Percentiles rank a stretch among this genome's conserved stretches.
These are phyloP conservation scores for Dendrocopos noguchii DNA, from an alignment of 2,113 vertebrate genomes.

Conservation along the genomic window DNA sequence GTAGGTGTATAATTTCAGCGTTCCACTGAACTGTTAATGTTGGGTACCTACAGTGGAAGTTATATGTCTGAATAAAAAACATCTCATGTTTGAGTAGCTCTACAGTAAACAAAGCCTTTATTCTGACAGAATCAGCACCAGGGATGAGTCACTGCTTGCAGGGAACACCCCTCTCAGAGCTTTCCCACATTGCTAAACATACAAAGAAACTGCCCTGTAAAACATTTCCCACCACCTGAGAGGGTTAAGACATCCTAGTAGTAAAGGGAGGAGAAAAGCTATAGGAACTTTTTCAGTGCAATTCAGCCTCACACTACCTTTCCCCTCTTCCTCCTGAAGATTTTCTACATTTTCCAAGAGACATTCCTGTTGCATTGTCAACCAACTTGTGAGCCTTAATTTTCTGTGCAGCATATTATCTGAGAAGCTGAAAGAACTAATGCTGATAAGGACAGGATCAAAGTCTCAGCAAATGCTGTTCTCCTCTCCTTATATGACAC, in stretches of 20 bases:
- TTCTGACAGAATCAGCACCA: not conserved
- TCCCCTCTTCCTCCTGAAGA: not conserved
- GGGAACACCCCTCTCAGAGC: slow-evolving; percentile 29
- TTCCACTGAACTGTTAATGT: not conserved
- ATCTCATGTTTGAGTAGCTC: not conserved
- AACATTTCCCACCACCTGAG: slow-evolving; percentile 35
- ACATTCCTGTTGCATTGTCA: not conserved
- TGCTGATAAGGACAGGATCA: slow-evolving; percentile 17
- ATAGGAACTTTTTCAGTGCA: slow-evolving; percentile 15
- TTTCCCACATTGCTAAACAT: slow-evolving; percentile 44
- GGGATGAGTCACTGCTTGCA: slow-evolving; percentile 46
- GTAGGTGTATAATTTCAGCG: accelerated
- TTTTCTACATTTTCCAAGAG: not conserved
- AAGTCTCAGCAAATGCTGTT: not conserved
- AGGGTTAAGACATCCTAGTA: not conserved
- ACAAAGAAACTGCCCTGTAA: slow-evolving; percentile 39
- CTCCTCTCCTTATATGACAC: not conserved
- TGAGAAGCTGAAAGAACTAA: not conserved
- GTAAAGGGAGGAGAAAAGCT: not conserved
- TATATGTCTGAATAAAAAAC: not conserved
- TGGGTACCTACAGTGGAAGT: not conserved
- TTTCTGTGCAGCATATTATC: not conserved
- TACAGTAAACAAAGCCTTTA: not conserved
- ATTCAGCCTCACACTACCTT: not conserved
- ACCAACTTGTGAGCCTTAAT: not conserved